These are phyloP conservation scores for Crambe crambe DNA, from an alignment of 37 sponge, comb jelly and placozoan species.

Conservation along the genomic window DNA sequence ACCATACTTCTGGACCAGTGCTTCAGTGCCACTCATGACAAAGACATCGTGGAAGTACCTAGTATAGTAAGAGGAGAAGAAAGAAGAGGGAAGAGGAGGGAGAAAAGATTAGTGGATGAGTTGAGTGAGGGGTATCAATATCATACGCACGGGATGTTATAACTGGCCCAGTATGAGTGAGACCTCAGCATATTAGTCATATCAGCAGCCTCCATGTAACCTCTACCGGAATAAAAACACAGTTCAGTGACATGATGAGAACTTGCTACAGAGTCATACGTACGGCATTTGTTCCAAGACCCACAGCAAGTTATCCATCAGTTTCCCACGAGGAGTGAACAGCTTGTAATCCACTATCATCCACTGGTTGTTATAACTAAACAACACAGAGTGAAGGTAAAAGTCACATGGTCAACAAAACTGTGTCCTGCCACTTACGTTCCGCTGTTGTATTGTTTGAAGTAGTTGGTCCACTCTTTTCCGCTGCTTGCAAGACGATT, in stretches of 20 bases:
- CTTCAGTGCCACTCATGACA: conserved; percentile 70
- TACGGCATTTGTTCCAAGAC: conserved; percentile 94
- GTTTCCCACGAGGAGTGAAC: conserved; percentile 45
- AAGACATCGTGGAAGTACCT: conserved; percentile 79
- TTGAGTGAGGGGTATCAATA: background rate
- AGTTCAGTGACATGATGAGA: background rate
- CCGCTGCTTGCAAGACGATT: conserved; percentile 84
- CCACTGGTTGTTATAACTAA: conserved; percentile 94
- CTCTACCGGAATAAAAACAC: conserved; percentile 14
- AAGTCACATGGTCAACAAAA: background rate
- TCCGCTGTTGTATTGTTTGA: conserved; percentile 86
- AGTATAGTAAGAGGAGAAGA: too few species aligned
- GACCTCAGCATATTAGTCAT: conserved; percentile 69
- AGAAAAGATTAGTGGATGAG: too few species aligned
- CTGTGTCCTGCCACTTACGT: conserved; percentile 49
- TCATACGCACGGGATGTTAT: conserved; percentile 86
- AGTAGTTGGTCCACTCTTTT: conserved; percentile 70
- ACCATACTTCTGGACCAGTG: conserved; percentile 83
- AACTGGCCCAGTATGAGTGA: conserved; percentile 92
- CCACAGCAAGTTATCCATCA: conserved; percentile 62
- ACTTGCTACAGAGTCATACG: background rate
- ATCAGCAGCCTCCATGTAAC: conserved; percentile 49
- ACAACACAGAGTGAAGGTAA: background rate
- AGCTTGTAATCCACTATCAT: conserved; percentile 96
- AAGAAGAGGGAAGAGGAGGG: too few species aligned